Evolutionary conservation across 1,140 invertebrate species (phyloP).

Genomic region (Neotoxoptera formosana): DNA sequence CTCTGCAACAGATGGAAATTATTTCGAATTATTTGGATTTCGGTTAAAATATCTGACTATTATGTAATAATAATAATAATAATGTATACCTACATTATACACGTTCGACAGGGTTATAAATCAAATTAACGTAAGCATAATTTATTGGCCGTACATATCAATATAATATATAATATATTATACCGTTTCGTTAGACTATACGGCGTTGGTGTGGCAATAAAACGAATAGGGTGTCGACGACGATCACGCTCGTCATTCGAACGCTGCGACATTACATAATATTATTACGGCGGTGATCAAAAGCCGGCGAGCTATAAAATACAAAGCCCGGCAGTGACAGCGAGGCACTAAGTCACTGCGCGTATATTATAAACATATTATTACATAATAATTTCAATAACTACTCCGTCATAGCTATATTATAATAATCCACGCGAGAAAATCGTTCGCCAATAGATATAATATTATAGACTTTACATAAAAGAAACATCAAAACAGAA

Average conservation of each 20-base stretch:
- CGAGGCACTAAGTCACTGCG: background rate
- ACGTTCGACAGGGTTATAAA: background rate
- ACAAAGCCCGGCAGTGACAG: background rate
- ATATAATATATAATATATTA: too few species aligned
- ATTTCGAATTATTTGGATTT: background rate
- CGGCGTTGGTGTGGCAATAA: background rate
- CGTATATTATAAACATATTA: background rate
- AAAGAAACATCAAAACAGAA: conserved; percentile 5
- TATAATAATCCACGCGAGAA: background rate
- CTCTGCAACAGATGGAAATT: background rate
- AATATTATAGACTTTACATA: background rate
- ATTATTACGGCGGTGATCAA: background rate
- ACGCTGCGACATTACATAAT: too few species aligned
- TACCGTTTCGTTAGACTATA: background rate
- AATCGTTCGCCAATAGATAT: background rate
- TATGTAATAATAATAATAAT: too few species aligned
- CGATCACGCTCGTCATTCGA: background rate
- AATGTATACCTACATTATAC: background rate
- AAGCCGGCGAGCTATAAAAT: background rate
- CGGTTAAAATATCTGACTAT: background rate
- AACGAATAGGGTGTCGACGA: background rate
- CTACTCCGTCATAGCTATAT: background rate
- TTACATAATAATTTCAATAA: background rate
- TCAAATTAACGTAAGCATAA: background rate
- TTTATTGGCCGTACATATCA: background rate